These are phyloP conservation scores for Sebastes hubbsi DNA, from an alignment of 2,797 vertebrate genomes.

Conservation along the genomic window DNA sequence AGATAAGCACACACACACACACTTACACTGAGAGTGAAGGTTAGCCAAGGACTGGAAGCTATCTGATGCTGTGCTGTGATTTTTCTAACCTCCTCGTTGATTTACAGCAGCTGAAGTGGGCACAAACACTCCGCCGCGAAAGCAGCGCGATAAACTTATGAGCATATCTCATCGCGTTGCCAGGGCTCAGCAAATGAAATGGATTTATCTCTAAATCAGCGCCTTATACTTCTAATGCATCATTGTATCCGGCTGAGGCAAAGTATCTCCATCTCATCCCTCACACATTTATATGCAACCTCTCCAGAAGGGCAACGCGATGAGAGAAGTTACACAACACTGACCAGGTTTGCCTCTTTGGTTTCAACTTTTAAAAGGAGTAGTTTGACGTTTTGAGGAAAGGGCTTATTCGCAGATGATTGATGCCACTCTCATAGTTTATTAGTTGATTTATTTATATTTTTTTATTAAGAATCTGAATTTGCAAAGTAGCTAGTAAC, in stretches of 20 bases:
- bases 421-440: too few species aligned
- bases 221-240: conserved; percentile 34
- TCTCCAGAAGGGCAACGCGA: not conserved
- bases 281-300: conserved; percentile 23
- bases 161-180: conserved; percentile 41
- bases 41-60: conserved; percentile 59
- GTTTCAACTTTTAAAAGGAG: not conserved
- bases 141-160: conserved; percentile 35
- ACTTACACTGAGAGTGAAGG: conserved; percentile 46
- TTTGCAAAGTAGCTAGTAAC: too few species aligned
- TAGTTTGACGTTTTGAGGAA: not conserved
- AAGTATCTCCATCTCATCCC: conserved; percentile 23
- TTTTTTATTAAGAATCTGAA: too few species aligned
- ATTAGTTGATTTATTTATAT: too few species aligned
- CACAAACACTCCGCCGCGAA: conserved; percentile 25
- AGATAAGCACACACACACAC: not conserved
- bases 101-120: conserved; percentile 63
- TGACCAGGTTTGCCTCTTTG: not conserved
- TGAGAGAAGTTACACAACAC: not conserved
- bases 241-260: conserved; percentile 25
- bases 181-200: conserved; percentile 48
- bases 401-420: too few species aligned
- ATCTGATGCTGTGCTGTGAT: conserved; percentile 56
- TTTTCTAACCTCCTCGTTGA: conserved; percentile 60
- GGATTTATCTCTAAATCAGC: conserved; percentile 57